Percentiles rank a stretch among this genome's conserved stretches.
Conservation (phyloP, 2,888 invertebrate genomes). For the Cephus runcator region DNA sequence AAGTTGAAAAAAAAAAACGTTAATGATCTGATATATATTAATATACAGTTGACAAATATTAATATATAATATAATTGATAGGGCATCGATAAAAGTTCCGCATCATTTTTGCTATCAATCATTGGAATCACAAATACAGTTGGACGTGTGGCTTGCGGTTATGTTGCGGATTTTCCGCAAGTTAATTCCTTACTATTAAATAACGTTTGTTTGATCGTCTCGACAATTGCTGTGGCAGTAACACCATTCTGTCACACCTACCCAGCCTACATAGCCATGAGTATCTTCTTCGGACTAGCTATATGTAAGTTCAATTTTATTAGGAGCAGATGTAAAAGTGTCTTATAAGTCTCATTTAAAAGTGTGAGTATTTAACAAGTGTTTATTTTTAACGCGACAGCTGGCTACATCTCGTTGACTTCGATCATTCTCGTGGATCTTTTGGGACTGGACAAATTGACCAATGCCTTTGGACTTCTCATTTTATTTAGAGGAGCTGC, state of each 20-base stretch:
- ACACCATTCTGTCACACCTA: conserved; percentile 88
- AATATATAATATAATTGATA: conserved; percentile 46
- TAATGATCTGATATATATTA: neutral
- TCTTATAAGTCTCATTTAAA: neutral
- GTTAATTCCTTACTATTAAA: conserved; percentile 94
- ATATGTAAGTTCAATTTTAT: conserved; percentile 76
- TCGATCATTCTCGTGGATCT: conserved; percentile 98
- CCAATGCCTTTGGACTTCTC: conserved; percentile 96
- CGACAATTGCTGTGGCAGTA: conserved; percentile 84
- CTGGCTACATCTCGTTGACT: conserved; percentile 97
- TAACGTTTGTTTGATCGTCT: conserved; percentile 90
- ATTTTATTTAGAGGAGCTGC: conserved; percentile 96
- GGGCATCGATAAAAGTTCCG: conserved; percentile 78
- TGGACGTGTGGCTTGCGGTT: conserved; percentile 90
- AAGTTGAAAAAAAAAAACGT: neutral
- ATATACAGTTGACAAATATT: conserved; percentile 46
- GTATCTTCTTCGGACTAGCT: conserved; percentile 91
- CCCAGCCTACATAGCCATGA: conserved; percentile 79
- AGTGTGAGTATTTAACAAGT: neutral
- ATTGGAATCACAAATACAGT: conserved; percentile 95
- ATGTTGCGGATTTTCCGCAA: conserved; percentile 90
- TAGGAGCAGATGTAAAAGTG: neutral
- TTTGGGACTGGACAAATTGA: conserved; percentile 93
- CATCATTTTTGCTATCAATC: conserved; percentile 81
- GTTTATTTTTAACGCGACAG: conserved; percentile 66